These are phyloP conservation scores for Phaethornis superciliosus DNA, from an alignment of 2,113 vertebrate species.

Conservation along the genomic window DNA sequence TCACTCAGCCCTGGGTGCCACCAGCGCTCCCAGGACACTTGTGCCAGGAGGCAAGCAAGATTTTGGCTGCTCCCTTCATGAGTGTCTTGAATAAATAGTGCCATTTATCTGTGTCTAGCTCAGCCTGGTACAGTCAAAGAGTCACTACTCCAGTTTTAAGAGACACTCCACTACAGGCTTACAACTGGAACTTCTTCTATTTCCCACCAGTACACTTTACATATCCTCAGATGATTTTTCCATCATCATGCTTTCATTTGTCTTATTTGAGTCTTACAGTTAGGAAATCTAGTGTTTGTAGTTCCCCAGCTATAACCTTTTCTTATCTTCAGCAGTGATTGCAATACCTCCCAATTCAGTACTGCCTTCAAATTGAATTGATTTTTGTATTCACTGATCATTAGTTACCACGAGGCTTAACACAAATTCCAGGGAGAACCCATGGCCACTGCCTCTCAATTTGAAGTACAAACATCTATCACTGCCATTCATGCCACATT, in stretches of 20 bases:
- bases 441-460: not conserved
- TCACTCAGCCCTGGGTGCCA: not conserved
- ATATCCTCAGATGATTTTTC: not conserved
- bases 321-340: not conserved
- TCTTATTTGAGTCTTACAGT: not conserved
- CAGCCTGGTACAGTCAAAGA: not conserved
- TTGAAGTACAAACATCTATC: not conserved
- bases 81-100: not conserved
- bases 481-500: not conserved
- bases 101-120: not conserved
- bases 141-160: not conserved
- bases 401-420: not conserved
- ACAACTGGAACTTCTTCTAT: not conserved
- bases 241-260: not conserved
- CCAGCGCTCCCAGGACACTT: not conserved
- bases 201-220: not conserved
- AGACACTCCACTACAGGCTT: not conserved
- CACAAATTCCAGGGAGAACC: not conserved
- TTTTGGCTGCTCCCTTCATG: not conserved
- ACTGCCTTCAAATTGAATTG: not conserved
- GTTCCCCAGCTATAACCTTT: not conserved
- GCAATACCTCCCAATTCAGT: not conserved
- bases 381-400: not conserved
- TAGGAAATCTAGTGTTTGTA: not conserved
- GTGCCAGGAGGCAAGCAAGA: not conserved